A percentile compares a stretch with the other conserved stretches of the same genome.
Conservation (phyloP, 2,113 vertebrate genomes). For the Aspidoscelis tigris region DNA sequence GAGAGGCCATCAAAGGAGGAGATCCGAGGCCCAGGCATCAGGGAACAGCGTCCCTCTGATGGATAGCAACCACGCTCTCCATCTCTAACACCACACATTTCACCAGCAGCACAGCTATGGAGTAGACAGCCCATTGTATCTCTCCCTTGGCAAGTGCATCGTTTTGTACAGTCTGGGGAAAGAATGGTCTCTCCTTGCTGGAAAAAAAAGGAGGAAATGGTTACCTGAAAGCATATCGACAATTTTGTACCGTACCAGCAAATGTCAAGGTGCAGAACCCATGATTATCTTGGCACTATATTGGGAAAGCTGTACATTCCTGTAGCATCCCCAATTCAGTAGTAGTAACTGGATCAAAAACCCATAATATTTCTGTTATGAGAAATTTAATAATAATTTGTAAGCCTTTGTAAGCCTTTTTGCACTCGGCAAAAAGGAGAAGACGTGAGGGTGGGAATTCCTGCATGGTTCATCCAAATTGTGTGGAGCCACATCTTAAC, state of each 20-base stretch:
- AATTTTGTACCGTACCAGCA: not conserved
- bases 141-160: conserved; percentile 6
- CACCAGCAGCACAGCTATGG: not conserved
- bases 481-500: too few species aligned
- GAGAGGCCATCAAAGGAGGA: conserved; percentile 44
- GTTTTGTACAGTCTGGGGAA: conserved; percentile 6
- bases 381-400: too few species aligned
- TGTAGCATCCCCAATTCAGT: too few species aligned
- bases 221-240: not conserved
- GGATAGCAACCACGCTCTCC: conserved; percentile 28
- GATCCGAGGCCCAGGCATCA: conserved; percentile 18
- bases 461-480: too few species aligned
- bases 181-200: conserved; percentile 23
- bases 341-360: too few species aligned
- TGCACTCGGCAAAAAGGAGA: too few species aligned
- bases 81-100: conserved; percentile 27
- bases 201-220: not conserved
- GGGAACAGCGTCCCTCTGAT: conserved; percentile 15
- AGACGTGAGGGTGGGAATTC: too few species aligned
- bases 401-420: too few species aligned
- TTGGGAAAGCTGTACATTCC: too few species aligned
- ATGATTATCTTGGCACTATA: too few species aligned
- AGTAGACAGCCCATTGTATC: not conserved
- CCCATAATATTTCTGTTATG: too few species aligned
- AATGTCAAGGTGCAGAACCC: too few species aligned